Evolutionary conservation across 2,797 vertebrate species (phyloP).

Genomic region (Acanthiza pusilla): DNA sequence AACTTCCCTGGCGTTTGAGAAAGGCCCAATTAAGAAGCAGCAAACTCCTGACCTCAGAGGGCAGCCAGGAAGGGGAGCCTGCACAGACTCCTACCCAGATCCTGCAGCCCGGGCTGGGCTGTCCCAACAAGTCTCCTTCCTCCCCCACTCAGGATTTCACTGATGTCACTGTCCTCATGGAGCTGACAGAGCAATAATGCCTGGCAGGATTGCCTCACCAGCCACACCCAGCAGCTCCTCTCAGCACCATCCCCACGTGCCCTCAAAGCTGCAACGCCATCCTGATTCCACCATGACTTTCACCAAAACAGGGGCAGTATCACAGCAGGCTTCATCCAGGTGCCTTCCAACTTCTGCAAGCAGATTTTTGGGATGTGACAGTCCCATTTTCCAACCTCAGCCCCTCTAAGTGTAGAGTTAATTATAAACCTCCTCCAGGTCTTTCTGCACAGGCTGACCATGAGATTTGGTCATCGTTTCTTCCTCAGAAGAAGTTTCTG

Average conservation of each 20-base stretch:
- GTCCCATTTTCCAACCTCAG: background rate
- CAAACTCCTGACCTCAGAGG: slow-evolving; percentile 48
- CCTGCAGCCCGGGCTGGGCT: background rate
- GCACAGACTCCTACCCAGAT: background rate
- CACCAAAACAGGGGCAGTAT: background rate
- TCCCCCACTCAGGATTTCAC: slow-evolving; percentile 16
- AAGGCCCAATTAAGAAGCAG: background rate
- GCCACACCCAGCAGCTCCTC: background rate
- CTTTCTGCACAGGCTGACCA: background rate
- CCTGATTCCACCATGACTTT: background rate
- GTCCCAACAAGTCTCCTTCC: slow-evolving; percentile 44
- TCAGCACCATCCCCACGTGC: background rate
- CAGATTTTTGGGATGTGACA: background rate
- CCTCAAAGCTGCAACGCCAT: background rate
- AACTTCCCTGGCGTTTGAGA: background rate
- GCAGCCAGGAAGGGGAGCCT: background rate
- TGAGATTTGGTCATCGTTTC: background rate
- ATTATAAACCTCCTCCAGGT: background rate
- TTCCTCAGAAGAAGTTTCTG: background rate
- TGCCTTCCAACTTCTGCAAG: background rate
- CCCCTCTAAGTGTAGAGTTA: background rate
- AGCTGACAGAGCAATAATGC: background rate
- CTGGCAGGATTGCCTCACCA: slow-evolving; percentile 12
- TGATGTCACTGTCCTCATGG: background rate
- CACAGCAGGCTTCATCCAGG: background rate